phyloP scores from a whole-genome alignment of 1,140 invertebrate species.

The Pinna nobilis region DNA sequence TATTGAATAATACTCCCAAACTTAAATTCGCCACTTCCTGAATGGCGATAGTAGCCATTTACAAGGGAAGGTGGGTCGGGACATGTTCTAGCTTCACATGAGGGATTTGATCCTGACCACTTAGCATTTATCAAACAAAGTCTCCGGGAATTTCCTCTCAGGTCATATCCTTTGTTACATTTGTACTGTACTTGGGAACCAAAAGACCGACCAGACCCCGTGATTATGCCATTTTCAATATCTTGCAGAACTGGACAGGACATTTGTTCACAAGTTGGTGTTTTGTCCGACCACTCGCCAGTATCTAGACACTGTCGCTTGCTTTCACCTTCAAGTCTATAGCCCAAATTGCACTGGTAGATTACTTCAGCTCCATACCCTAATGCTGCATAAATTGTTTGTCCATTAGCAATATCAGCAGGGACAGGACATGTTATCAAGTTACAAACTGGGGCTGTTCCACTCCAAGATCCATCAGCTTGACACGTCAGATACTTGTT shows the following conservation, averaged over 20 bases:
- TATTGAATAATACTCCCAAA: too few relatives aligned
- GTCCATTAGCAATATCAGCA: conserved; percentile 34
- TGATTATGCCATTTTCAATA: conserved; percentile 47
- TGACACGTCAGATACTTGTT: conserved; percentile 38
- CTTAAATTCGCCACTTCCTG: conserved; percentile 84
- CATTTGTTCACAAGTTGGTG: conserved; percentile 56
- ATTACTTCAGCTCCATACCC: conserved; percentile 78
- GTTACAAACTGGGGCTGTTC: conserved; percentile 69
- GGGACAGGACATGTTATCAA: conserved; percentile 46
- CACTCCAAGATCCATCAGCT: conserved; percentile 86
- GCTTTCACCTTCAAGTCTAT: conserved; percentile 37
- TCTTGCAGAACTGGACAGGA: conserved; percentile 51
- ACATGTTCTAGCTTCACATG: conserved; percentile 80
- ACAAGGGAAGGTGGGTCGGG: conserved; percentile 78
- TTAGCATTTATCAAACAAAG: conserved; percentile 83
- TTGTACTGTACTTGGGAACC: conserved; percentile 41
- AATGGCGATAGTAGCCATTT: conserved; percentile 87
- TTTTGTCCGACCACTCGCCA: conserved; percentile 85
- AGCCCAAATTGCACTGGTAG: conserved; percentile 81
- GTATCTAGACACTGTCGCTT: conserved; percentile 84
- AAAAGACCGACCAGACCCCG: conserved; percentile 42
- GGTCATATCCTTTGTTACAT: conserved; percentile 78
- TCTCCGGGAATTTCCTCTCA: conserved; percentile 40
- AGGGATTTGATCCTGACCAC: conserved; percentile 89
- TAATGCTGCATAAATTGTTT: conserved; percentile 33